Base-by-base conservation (phyloP, 2,888 invertebrate genomes). In the Buathra laborator region DNA sequence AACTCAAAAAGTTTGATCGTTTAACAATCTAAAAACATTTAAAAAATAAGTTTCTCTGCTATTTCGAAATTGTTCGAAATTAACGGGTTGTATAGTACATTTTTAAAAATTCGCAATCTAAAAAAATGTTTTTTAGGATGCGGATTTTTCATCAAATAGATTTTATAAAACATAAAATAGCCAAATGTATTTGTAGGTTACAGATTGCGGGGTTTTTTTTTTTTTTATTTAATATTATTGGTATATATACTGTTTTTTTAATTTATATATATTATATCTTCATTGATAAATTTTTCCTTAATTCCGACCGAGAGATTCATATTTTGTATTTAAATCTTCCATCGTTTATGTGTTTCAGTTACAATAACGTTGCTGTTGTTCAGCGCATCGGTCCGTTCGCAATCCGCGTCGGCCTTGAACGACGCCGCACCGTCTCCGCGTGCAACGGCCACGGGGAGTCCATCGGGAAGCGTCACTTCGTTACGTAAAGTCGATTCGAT, bases 311-410 rank as follows among this genome's bases (percentile, higher is more conserved):
- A 19, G 19, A 46, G 7, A 4, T 48, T 9, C 16, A 10, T 59
- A 29, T 24, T 59, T 1, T 29, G 1, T 29, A 1, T 2, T 79
- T 12, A 6, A 66, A 44, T 29, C 46, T 67, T 4, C 14, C 43
- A 29, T n/a, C 5, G 56, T 62, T 37, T 3, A 10, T 51, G 0
- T 78, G 78, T 86, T 86, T 2, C 84, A 88, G 88, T 85, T 62
- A 16, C 76, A 16, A 51, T 83, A 77, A 71, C 83, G 82, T 48
- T 89, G 48, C 64, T 87, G 59, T 62, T 87, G 67, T 59, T 59
- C 48, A 77, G 77, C 77, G 80, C 81, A 48, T 64, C 86, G 43
- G 86, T 82, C 12, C 56, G 70, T 67, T 84, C 84, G 37, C 72
- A 86, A 44, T 53, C 64, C 48, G 24, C 51, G 19, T 19, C 70